Conservation (phyloP, 1,140 invertebrate genomes). For the Drosophila kohkoa region DNA sequence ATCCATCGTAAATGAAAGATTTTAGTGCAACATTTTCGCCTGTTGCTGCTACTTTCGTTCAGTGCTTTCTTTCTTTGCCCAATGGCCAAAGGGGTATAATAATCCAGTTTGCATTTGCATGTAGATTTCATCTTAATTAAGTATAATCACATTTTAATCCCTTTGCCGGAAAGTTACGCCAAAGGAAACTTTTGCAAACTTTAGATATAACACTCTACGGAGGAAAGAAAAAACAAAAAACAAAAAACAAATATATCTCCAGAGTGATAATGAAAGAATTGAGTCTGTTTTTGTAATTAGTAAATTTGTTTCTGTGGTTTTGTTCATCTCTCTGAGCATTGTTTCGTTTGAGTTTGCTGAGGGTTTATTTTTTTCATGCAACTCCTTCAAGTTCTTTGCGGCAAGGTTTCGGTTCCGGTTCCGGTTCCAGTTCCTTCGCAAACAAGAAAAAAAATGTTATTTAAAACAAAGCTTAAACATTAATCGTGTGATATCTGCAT, state of each 20-base stretch:
- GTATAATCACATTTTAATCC: conserved; percentile 17
- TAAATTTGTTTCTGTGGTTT: conserved; percentile 11
- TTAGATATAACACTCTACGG: neutral
- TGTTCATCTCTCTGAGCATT: neutral
- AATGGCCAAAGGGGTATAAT: conserved; percentile 11
- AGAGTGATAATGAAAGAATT: conserved; percentile 10
- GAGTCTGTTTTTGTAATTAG: conserved; percentile 17
- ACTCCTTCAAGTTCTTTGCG: neutral
- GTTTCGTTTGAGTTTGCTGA: neutral
- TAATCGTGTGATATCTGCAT: too few species aligned
- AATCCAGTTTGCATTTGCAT: conserved; percentile 8
- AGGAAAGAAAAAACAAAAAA: too few species aligned
- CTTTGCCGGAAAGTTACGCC: conserved; percentile 11
- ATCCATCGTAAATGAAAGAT: neutral
- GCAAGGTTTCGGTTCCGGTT: neutral
- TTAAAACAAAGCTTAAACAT: too few species aligned
- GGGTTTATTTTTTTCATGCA: neutral
- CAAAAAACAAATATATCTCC: neutral
- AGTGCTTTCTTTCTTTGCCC: neutral
- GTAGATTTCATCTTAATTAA: conserved; percentile 12
- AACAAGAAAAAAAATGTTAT: neutral
- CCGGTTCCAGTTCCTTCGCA: neutral
- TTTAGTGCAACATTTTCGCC: neutral
- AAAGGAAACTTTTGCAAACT: conserved; percentile 3
- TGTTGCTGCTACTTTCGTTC: neutral